Base-by-base conservation (phyloP, 2,888 invertebrate species). In the Slavum lentiscoides region DNA sequence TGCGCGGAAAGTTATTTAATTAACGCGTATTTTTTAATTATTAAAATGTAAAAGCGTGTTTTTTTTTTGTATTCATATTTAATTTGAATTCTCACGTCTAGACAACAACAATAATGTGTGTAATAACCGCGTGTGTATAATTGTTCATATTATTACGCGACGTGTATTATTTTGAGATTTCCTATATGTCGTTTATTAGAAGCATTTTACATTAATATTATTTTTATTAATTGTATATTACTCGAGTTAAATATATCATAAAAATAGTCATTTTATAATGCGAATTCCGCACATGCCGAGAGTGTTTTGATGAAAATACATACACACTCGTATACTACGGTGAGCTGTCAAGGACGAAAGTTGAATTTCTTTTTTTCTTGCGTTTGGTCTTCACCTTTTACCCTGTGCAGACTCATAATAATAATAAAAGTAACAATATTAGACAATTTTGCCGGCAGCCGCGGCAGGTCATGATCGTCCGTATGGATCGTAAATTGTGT, bases 321-420 rank as follows among this genome's bases (percentile, higher is more conserved):
- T 49, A 49, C 15, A 43, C 11, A 43, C 11, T 37, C 13, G 21
- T n/a, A n/a, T n/a, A n/a, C n/a, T n/a, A n/a, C n/a, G n/a, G n/a
- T n/a, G 21, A 23, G 61, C 75, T n/a, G 75, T 67, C 75, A 75
- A 75, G 75, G 67, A 75, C 75, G 23, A 67, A 67, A 11, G 43
- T 19, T 13, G 74, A 43, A 43, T 58, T 58, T 17, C 53, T 73
- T 73, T 30, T 1, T 43, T 43, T 43, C 6, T 43, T 43, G 49
- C 21, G 64, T 67, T 75, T n/a, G 23, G 58, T 67, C 43, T 75
- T 75, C 58, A 67, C 66, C 67, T 75, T 74, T 75, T 75, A 58
- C 67, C 66, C 58, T 39, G 9, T 15, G 49, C 23, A 49, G 30
- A 30, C 30, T 2, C 21, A n/a, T 7, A 37, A 13, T 39, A 13